Base-by-base conservation (phyloP, 1,140 invertebrate species). In the Holotrichia oblita region DNA sequence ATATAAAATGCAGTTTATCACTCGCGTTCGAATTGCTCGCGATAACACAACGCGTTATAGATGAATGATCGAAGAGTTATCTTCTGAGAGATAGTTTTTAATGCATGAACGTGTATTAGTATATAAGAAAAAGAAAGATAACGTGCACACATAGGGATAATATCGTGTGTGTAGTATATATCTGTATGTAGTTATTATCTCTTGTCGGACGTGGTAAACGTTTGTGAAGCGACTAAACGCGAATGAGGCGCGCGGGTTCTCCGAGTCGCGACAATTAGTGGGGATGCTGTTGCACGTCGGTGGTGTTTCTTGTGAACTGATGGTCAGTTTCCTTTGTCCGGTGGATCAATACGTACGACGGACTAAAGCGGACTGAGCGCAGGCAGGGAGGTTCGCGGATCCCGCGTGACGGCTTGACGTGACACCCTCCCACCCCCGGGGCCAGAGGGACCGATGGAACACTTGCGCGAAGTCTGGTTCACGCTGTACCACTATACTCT, bases 291-390 rank as follows among this genome's bases (percentile, higher is more conserved):
- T 44, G 74, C 73, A 41, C 44, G 79, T 79, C 79, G 77, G 81
- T 74, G 73, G 76, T 77, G 79, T 84, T 85, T 85, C 84, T 84
- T 85, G 83, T 80, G 81, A 81, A 82, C 81, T 82, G 83, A 77
- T 86, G 85, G 84, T 86, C 85, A 85, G 83, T 86, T 82, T 87
- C 85, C 86, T 87, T 87, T 87, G 86, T 87, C 85, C 86, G 78
- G 82, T 73, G 80, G 85, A 87, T 87, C 86, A 85, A 87, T 87
- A 87, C 85, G 72, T 79, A 82, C 76, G 77, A 82, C 83, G 83
- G 82, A 83, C 82, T 79, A 82, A 78, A 81, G 80, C 80, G 83
- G 77, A 85, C 82, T 82, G 83, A 83, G 83, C 81, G 82, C 76
- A 80, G 80, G 80, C 80, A 79, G 82, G 83, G 81, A 78, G 83